phyloP scores from a whole-genome alignment of 2,888 invertebrate species.

The Arge pagana region DNA sequence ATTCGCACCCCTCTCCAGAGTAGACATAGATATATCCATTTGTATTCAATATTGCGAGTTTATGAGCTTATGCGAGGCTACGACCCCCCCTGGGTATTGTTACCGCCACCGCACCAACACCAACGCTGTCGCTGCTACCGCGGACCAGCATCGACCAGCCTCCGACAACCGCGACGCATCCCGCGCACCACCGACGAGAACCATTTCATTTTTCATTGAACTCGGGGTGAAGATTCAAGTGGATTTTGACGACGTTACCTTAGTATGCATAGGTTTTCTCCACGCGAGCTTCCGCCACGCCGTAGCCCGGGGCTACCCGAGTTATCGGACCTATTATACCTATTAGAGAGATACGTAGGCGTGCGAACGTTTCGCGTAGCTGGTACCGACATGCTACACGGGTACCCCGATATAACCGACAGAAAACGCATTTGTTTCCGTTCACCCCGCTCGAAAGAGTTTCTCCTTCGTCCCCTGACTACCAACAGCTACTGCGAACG shows the following conservation, averaged over 20 bases:
- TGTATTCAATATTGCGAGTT: slow-evolving; percentile 59
- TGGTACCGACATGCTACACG: too few species aligned
- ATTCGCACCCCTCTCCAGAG: slow-evolving; percentile 47
- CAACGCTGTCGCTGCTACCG: neutral
- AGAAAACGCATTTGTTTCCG: too few species aligned
- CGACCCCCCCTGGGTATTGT: slow-evolving; percentile 28
- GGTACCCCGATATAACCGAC: too few species aligned
- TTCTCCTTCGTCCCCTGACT: too few species aligned
- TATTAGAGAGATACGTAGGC: slow-evolving; percentile 8
- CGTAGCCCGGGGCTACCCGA: slow-evolving; percentile 3
- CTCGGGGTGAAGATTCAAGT: slow-evolving; percentile 47
- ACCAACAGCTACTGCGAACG: too few species aligned
- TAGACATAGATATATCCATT: slow-evolving; percentile 47
- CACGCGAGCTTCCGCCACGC: slow-evolving; percentile 1
- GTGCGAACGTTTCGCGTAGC: neutral
- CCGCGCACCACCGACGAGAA: slow-evolving; percentile 41
- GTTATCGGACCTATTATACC: slow-evolving; percentile 11
- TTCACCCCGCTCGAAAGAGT: too few species aligned
- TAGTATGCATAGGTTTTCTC: slow-evolving; percentile 52
- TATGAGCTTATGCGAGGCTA: slow-evolving; percentile 52
- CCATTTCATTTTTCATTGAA: slow-evolving; percentile 54
- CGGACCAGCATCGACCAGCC: neutral
- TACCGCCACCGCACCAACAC: slow-evolving; percentile 10
- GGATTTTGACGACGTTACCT: slow-evolving; percentile 54
- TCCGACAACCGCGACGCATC: slow-evolving; percentile 29